Evolutionary conservation across 2,888 invertebrate species (phyloP), one percentile per base, ranked within the genome.

Genomic region (Tinea trinotella): DNA sequence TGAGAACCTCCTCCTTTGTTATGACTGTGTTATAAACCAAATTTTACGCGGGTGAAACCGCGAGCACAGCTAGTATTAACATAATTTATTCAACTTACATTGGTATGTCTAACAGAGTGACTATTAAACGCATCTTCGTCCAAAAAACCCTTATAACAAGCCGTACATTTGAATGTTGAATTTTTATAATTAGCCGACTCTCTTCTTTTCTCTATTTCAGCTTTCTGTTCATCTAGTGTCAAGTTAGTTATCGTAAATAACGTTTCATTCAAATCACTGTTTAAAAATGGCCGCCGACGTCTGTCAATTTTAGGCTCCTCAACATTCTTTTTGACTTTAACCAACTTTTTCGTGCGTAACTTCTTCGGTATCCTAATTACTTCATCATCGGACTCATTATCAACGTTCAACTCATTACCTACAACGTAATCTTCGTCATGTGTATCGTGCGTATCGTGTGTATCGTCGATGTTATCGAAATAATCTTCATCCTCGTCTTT

Each of bases 121-220:
- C 72, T 68, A 10, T 72, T 75, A 22, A 76, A 85, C 0, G 82
- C 77, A 0, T 76, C 80, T 30, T 76, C 71, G 3, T 82, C 83
- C 9, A 80, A 56, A 56, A 83, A 84, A 0, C 83, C 83, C 58
- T 82, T 82, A 9, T 62, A 85, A 54, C 84, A 85, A 9, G 66
- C 72, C 0, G 67, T 70, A 52, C 84, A 85, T 52, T 81, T 82
- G 54, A 66, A 84, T 0, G 74, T 63, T 0, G 81, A 65, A 50
- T 81, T 81, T 54, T 76, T 82, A 56, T 76, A 84, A 40, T 82
- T 80, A 0, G 77, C 58, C 17, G 71, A 68, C 0, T 84, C 80
- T 12, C 69, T 73, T 0, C 84, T 62, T 52, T 82, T 82, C 34
- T 70, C 58, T 3, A 85, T 82, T 15, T 84, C 83, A 0, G 77